Conservation (phyloP, 2,797 vertebrate species). For the Enteromius anoplus region DNA sequence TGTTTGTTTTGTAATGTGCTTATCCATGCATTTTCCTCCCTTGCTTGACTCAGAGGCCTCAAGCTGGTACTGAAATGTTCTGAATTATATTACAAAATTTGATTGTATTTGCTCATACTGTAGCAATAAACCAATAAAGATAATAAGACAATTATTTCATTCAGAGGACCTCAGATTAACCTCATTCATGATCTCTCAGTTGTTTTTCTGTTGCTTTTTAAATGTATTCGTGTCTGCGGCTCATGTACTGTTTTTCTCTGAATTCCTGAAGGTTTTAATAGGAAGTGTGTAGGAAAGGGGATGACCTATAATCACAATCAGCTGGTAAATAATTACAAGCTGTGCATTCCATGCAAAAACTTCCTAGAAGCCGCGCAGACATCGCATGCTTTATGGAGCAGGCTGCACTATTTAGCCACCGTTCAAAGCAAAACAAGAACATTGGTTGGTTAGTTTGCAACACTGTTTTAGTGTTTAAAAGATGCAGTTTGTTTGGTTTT, state of each 20-base stretch:
- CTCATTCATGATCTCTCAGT: not conserved
- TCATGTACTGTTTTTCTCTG: slow-evolving; percentile 29
- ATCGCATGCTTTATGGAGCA: slow-evolving; percentile 61
- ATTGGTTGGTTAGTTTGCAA: slow-evolving; percentile 30
- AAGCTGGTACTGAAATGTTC: not conserved
- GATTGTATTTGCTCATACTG: not conserved
- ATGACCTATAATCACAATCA: slow-evolving; percentile 80
- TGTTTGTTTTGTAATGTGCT: not conserved
- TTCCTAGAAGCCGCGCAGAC: slow-evolving; percentile 64
- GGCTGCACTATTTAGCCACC: slow-evolving; percentile 54
- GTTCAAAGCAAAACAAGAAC: slow-evolving; percentile 42
- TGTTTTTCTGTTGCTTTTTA: not conserved
- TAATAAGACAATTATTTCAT: slow-evolving; percentile 1
- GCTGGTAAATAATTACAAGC: slow-evolving; percentile 79
- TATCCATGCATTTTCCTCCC: not conserved
- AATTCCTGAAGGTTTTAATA: slow-evolving; percentile 68
- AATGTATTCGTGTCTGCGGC: not conserved
- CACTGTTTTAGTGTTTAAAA: slow-evolving; percentile 17
- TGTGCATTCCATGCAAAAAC: slow-evolving; percentile 71
- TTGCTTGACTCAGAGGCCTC: not conserved
- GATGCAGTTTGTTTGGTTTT: slow-evolving; percentile 17
- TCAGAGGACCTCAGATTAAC: not conserved
- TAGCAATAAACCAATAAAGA: not conserved
- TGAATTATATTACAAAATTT: not conserved
- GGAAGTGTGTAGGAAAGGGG: slow-evolving; percentile 69